Conservation (phyloP, 2,113 vertebrate genomes). For the Chloroceryle aenea region DNA sequence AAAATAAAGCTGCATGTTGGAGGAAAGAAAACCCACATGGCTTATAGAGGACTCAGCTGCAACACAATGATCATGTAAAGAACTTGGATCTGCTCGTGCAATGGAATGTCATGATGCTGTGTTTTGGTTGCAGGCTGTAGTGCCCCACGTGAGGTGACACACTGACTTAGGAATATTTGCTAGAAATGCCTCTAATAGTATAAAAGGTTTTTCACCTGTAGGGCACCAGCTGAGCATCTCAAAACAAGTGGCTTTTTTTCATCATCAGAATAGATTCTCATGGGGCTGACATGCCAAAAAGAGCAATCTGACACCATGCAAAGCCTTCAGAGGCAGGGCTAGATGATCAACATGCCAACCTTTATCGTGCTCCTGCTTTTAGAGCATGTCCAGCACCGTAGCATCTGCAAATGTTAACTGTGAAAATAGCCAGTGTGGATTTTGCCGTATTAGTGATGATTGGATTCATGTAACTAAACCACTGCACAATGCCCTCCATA, state of each 20-base stretch:
- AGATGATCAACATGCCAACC: background rate
- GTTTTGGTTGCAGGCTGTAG: background rate
- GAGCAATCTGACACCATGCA: background rate
- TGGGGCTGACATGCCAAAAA: background rate
- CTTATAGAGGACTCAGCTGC: background rate
- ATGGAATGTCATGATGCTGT: background rate
- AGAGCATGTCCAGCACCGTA: background rate
- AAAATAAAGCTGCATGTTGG: background rate
- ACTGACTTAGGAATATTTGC: background rate
- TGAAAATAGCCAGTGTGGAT: background rate
- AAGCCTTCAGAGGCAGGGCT: background rate
- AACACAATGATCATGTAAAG: background rate
- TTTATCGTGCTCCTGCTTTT: background rate
- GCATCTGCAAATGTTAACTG: background rate
- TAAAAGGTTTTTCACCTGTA: background rate
- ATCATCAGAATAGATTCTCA: background rate
- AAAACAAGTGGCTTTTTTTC: background rate
- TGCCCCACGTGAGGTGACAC: background rate
- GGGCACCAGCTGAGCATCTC: background rate
- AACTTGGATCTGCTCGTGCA: background rate
- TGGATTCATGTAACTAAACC: background rate
- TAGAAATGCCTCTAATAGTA: background rate
- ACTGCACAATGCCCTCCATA: background rate
- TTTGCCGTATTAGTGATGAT: background rate
- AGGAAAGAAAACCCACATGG: background rate